Evolutionary conservation across 2,113 vertebrate genomes (phyloP).

Genomic region (Hemiscyllium ocellatum): DNA sequence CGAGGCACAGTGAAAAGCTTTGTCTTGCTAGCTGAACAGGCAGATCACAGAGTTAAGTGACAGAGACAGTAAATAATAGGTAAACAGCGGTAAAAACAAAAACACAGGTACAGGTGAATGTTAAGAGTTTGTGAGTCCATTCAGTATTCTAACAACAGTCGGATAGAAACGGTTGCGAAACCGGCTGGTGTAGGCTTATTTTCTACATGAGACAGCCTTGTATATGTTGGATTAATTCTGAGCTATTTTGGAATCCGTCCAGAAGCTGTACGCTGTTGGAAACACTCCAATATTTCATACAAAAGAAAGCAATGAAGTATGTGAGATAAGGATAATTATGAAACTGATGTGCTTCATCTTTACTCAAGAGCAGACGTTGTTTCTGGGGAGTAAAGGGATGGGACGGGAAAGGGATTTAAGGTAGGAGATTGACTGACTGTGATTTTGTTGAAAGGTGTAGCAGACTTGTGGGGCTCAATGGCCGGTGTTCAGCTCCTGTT

Average conservation of each 20-base stretch:
- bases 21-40: too few species aligned
- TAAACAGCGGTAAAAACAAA: too few species aligned
- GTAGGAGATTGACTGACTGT: too few species aligned
- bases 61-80: too few species aligned
- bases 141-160: too few species aligned
- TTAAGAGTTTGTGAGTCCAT: too few species aligned
- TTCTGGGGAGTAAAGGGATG: neutral
- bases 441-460: neutral
- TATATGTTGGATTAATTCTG: neutral
- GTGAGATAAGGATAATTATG: neutral
- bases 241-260: neutral
- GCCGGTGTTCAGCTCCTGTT: neutral
- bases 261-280: neutral
- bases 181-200: too few species aligned
- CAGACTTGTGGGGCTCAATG: neutral
- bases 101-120: too few species aligned
- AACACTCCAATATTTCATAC: neutral
- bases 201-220: neutral
- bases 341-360: neutral
- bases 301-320: neutral
- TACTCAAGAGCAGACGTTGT: neutral
- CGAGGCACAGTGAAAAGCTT: too few species aligned
- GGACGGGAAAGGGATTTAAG: too few species aligned
- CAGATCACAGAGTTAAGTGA: too few species aligned
- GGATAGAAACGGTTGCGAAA: too few species aligned